phyloP scores from a whole-genome alignment of 2,797 vertebrate species.

The Astyanax mexicanus region DNA sequence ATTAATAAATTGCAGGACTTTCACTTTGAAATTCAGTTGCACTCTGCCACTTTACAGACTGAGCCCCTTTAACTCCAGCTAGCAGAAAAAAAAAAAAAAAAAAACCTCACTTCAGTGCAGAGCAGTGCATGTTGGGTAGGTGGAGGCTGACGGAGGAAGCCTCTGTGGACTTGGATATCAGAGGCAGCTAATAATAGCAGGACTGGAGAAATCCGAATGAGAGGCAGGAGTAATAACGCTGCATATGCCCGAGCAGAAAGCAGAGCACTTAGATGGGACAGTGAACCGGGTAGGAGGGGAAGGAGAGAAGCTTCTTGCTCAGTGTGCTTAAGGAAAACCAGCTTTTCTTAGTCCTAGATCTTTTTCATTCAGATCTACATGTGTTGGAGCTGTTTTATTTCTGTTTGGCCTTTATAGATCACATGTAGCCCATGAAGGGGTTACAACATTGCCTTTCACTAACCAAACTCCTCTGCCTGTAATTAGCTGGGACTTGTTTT shows the following conservation, averaged over 20 bases:
- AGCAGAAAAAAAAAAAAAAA: conserved; percentile 32
- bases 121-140: conserved; percentile 33
- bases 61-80: conserved; percentile 1
- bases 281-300: conserved; percentile 9
- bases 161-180: conserved; percentile 59
- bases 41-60: background rate
- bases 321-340: conserved; percentile 19
- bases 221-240: conserved; percentile 46
- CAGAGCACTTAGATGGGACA: conserved; percentile 20
- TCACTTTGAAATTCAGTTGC: background rate
- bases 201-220: conserved; percentile 52
- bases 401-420: conserved; percentile 39
- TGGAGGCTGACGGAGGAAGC: conserved; percentile 38
- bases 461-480: conserved; percentile 22
- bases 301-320: conserved; percentile 15
- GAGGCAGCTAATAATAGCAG: conserved; percentile 60
- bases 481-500: conserved; percentile 58
- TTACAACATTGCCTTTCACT: conserved; percentile 36
- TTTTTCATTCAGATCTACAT: background rate
- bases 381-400: background rate
- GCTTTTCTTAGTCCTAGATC: background rate
- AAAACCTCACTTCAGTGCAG: conserved; percentile 28
- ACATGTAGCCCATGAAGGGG: conserved; percentile 38
- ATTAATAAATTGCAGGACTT: background rate
- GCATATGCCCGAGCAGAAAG: conserved; percentile 23